Evolutionary conservation across 2,888 invertebrate species (phyloP), one percentile per base, ranked within the genome.

Genomic region (Nemotelus pantherinus): DNA sequence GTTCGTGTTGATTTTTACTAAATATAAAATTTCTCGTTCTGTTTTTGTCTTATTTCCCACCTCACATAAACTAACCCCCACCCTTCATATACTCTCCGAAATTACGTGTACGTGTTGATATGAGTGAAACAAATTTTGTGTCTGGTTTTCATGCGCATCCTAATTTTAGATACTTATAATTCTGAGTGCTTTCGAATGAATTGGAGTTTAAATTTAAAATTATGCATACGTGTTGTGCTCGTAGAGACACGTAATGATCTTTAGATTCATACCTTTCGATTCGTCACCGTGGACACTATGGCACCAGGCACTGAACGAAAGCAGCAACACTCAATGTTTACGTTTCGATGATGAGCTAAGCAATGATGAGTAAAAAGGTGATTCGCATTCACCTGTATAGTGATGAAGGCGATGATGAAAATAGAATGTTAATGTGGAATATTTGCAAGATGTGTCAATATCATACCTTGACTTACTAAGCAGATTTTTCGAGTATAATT

Each of bases 351-450:
- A 25, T 25, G 25, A 25, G 25, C 25, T 1, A 25, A 55, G 10
- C 39, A n/a, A n/a, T 55, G 7, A 70, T 70, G 70, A 70, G 70
- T 55, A 48, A 50, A 45, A 48, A 47, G 53, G 10, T 70, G 55
- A 43, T 55, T 72, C 58, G 60, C 72, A 45, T 58, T 63, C 43
- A 4, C 25, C 25, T 25, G 25, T 25, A 25, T 25, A 25, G 25
- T 25, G 25, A 25, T 25, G 60, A 60, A 25, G 60, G 39, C 60
- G 39, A 41, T 47, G 47, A 7, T 60, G 25, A 58, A 72, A 72
- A 58, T 72, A 58, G 39, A 44, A 50, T 43, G 10, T 70, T 70
- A 55, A 10, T 55, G 43, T 55, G 9, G 50, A 50, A 50, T 50
- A 50, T 50, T 50, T 50, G 6, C 5, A 9, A 50, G 50, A 50